These are phyloP conservation scores for Psophia crepitans DNA, from an alignment of 2,113 vertebrate genomes.

Conservation along the genomic window DNA sequence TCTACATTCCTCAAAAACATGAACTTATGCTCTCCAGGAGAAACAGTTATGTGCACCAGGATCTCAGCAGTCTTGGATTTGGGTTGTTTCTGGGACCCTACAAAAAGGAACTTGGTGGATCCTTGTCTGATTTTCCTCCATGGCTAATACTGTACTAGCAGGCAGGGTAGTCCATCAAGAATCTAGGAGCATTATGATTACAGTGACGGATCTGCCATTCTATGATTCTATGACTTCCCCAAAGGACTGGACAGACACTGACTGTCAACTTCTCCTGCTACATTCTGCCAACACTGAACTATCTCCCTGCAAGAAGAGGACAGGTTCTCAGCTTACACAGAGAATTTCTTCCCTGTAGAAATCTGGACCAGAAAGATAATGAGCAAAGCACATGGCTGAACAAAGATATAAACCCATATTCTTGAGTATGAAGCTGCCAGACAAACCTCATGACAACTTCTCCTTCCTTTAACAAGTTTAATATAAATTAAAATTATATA, in stretches of 20 bases:
- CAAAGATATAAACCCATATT: background rate
- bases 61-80: background rate
- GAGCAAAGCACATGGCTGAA: background rate
- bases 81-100: background rate
- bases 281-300: background rate
- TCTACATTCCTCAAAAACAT: background rate
- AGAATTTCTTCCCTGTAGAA: background rate
- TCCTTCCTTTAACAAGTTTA: background rate
- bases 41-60: background rate
- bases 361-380: background rate
- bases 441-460: background rate
- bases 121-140: background rate
- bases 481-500: background rate
- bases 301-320: background rate
- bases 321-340: background rate
- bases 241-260: background rate
- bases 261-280: background rate
- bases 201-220: background rate
- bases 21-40: background rate
- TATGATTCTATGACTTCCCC: background rate
- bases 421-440: background rate
- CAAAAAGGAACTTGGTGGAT: background rate
- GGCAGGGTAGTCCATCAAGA: background rate
- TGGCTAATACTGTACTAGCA: background rate
- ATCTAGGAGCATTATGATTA: background rate